Percentiles rank a stretch among this genome's conserved stretches.
phyloP scores from a whole-genome alignment of 2,797 vertebrate species.

The Huso huso region DNA sequence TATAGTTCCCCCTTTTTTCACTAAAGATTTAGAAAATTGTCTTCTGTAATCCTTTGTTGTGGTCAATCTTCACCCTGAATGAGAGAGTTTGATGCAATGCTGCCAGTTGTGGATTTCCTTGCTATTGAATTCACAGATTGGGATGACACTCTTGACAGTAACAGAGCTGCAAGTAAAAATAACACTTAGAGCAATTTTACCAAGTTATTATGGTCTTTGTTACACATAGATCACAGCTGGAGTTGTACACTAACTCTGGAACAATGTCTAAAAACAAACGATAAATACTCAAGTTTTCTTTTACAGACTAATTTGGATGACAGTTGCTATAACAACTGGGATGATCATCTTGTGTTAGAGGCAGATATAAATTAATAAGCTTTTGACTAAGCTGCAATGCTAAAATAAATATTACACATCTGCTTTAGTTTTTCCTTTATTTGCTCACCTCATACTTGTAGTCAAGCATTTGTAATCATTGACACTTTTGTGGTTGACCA shows the following conservation, averaged over 20 bases:
- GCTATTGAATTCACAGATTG: constrained; percentile 41
- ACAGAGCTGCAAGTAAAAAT: constrained; percentile 52
- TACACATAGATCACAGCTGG: constrained; percentile 1
- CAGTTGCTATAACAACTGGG: constrained; percentile 4
- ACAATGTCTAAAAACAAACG: background rate
- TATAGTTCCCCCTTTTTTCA: constrained; percentile 47
- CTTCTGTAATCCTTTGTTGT: constrained; percentile 53
- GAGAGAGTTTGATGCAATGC: constrained; percentile 55
- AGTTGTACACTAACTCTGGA: background rate
- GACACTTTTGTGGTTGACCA: constrained; percentile 32
- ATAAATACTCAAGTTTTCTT: background rate
- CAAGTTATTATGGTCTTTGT: constrained; percentile 9
- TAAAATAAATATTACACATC: constrained; percentile 9
- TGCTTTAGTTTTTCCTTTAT: constrained; percentile 14
- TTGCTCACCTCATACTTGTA: constrained; percentile 29
- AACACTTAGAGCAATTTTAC: constrained; percentile 28
- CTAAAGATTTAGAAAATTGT: constrained; percentile 40
- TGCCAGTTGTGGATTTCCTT: constrained; percentile 48
- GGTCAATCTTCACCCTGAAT: constrained; percentile 26
- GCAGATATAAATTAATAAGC: constrained; percentile 10
- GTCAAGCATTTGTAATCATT: constrained; percentile 21
- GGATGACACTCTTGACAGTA: constrained; percentile 41
- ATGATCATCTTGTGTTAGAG: constrained; percentile 2
- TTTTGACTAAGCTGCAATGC: constrained; percentile 4
- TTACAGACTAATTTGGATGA: background rate